phyloP scores from a whole-genome alignment of 1,140 invertebrate genomes.

The Dinothrombium tinctorium region DNA sequence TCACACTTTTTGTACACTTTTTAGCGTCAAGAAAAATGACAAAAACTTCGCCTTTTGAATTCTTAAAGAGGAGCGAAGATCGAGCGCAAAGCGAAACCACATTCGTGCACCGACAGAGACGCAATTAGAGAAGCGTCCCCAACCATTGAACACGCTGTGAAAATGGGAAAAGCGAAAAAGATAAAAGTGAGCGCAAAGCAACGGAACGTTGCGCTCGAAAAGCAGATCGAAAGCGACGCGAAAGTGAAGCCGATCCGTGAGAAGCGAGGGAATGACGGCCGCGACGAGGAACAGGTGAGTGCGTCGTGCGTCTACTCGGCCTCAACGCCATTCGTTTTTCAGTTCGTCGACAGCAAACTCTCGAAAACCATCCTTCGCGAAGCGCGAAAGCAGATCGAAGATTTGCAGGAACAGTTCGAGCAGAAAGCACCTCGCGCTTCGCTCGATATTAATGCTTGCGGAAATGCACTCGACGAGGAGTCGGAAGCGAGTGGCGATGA shows the following conservation, averaged over 20 bases:
- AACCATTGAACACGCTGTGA: too few relatives aligned
- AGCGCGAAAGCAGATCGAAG: constrained; percentile 50
- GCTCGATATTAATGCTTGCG: constrained; percentile 15
- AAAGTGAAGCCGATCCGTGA: constrained; percentile 6
- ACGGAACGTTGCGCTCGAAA: constrained; percentile 10
- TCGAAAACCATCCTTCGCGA: constrained; percentile 56
- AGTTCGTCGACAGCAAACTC: constrained; percentile 59
- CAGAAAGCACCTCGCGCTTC: constrained; percentile 8
- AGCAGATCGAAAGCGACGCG: constrained; percentile 10
- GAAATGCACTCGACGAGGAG: constrained; percentile 1
- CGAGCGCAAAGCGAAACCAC: too few relatives aligned
- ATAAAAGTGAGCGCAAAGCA: not conserved
- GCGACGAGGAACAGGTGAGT: constrained; percentile 11
- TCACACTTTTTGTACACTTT: too few relatives aligned
- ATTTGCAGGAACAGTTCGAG: constrained; percentile 37
- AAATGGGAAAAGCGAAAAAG: constrained; percentile 13
- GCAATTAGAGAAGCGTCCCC: too few relatives aligned
- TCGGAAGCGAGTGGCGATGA: constrained; percentile 6
- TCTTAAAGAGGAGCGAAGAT: too few relatives aligned
- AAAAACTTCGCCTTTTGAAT: too few relatives aligned
- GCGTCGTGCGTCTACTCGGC: not conserved
- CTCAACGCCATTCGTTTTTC: not conserved
- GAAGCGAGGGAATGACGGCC: constrained; percentile 6
- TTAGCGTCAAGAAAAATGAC: too few relatives aligned
- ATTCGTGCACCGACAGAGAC: too few relatives aligned